Conservation (phyloP, 2,888 invertebrate species). For the Imbricaverruca yamaguchii region DNA sequence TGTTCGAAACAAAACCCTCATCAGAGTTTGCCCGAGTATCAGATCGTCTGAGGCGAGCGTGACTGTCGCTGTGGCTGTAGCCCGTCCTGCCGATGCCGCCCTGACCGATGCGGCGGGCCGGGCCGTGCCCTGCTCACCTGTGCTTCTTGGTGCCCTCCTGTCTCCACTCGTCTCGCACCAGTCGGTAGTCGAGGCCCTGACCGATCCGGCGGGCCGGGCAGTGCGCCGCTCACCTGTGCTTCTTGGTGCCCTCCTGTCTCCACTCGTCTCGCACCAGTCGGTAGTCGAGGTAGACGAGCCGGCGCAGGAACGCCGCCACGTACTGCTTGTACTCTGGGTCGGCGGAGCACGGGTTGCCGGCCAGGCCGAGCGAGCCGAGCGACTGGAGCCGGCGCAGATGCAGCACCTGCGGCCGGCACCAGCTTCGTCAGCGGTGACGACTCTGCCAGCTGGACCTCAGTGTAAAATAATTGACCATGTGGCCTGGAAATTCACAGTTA, state of each 20-base stretch:
- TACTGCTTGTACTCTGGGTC: conserved; percentile 58
- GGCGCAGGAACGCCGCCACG: conserved; percentile 61
- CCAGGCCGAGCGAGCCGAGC: conserved; percentile 1
- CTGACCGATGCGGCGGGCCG: too few relatives aligned
- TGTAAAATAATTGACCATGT: too few relatives aligned
- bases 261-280: conserved; percentile 56
- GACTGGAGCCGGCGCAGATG: not conserved
- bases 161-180: conserved; percentile 55
- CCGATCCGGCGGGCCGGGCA: too few relatives aligned
- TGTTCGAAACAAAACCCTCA: too few relatives aligned
- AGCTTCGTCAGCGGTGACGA: too few relatives aligned
- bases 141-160: conserved; percentile 36
- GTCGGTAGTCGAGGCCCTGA: conserved; percentile 63
- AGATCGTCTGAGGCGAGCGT: too few relatives aligned
- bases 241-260: conserved; percentile 38
- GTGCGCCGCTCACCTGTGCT: conserved; percentile 45
- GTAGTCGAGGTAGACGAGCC: conserved; percentile 66
- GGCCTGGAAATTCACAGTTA: too few relatives aligned
- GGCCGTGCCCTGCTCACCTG: conserved; percentile 43
- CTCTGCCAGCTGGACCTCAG: too few relatives aligned
- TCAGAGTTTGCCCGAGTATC: too few relatives aligned
- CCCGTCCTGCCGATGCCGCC: too few relatives aligned
- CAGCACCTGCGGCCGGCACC: conserved; percentile 18
- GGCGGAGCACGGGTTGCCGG: conserved; percentile 42
- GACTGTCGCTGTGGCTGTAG: too few relatives aligned